Conservation (phyloP, 2,113 vertebrate genomes). For the Bagarius yarrelli region DNA sequence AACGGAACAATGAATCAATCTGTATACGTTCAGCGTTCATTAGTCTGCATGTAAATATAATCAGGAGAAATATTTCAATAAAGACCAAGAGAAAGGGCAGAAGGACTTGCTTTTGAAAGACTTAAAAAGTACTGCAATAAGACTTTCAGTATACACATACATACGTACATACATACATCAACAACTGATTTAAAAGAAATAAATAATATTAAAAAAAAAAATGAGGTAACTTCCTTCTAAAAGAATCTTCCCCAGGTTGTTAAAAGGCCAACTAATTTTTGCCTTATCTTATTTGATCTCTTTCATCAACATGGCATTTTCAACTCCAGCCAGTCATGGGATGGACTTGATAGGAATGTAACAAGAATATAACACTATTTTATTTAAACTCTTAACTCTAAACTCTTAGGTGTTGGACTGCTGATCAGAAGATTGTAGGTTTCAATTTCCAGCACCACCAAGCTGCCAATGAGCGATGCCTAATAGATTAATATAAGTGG, state of each 20-base stretch:
- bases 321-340: background rate
- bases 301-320: background rate
- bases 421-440: no score
- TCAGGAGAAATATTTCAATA: background rate
- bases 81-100: background rate
- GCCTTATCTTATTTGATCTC: background rate
- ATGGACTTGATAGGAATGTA: background rate
- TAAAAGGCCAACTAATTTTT: background rate
- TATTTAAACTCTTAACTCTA: background rate
- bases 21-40: conserved; percentile 1
- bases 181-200: background rate
- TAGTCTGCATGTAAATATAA: background rate
- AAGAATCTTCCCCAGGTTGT: no score
- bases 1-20: background rate
- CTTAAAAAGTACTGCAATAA: background rate
- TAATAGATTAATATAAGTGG: no score
- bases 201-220: background rate
- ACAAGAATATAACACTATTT: background rate
- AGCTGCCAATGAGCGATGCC: no score
- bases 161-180: background rate
- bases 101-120: background rate
- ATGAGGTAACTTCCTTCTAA: background rate
- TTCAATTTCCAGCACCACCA: no score
- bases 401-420: no score
- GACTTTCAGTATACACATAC: background rate